Evolutionary conservation across 2,888 invertebrate species (phyloP), one percentile per base, ranked within the genome.

Genomic region (Lamellibrachia satsuma): DNA sequence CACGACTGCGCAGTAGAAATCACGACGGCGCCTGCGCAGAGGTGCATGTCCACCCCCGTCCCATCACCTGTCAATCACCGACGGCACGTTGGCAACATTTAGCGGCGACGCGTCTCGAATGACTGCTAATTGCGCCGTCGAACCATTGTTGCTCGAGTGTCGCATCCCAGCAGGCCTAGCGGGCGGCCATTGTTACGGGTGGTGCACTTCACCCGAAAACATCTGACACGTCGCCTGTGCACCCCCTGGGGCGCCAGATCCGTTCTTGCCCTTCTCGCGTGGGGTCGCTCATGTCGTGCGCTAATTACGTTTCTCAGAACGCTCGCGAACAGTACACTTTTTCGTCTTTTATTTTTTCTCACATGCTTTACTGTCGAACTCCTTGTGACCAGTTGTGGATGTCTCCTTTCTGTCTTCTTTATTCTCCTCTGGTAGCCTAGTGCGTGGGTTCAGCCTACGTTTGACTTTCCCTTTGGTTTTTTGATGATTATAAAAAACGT

Each of bases 161-260:
- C 75, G 75, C 15, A 22, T 75, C 75, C 75, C 75, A 75, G 75
- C 75, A 75, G 15, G 75, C 75, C 75, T 75, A 75, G 75, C 75
- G 75, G 75, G 75, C 22, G 75, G 75, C 75, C 75, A 75, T 75
- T 75, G 75, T 75, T 15, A 3, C 75, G 75, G 75, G 22, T 75
- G 75, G 75, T 75, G n/a, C 75, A 75, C 75, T 75, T 75, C 75
- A 75, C 75, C 75, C 75, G 75, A 75, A 75, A 75, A 75, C 75
- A 75, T 75, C 75, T 75, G 75, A 75, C 75, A 75, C 75, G 75
- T 75, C 75, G 22, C 22, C 75, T 22, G 75, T 4, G 75, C 75
- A n/a, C 75, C 75, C n/a, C 75, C 75, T 75, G 22, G 75, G 15
- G 75, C 75, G 75, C 15, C 22, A 75, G 22, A 75, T 6, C 75